Base-by-base conservation (phyloP, 2,888 invertebrate genomes). In the Sericinus montela region DNA sequence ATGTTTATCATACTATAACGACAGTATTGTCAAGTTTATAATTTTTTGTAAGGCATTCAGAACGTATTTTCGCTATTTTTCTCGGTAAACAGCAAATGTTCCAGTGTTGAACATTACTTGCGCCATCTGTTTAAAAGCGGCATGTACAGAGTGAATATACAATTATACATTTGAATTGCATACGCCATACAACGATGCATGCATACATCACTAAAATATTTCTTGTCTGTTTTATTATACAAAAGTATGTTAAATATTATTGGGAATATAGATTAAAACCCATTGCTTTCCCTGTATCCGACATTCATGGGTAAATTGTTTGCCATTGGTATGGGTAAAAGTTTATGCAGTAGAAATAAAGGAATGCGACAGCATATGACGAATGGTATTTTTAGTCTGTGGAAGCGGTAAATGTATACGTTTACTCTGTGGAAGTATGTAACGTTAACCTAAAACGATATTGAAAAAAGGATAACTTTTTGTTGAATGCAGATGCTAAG, bases 101-200 rank as follows among this genome's bases (percentile, higher is more conserved):
- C 39, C 8, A 10, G 13, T 13, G 13, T 25, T 19, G 38, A 4
- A 8, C 25, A 6, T 25, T 8, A 25, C 4, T 8, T 7, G 8
- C 7, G 8, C 11, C 25, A 19, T 14, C 40, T 7, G 36, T 19
- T 5, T 14, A 29, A 14, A 2, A 28, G 40, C 40, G 40, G 40
- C 41, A n/a, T 6, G 16, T 32, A 16, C 1, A 3, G 11, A 19
- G 13, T 11, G 16, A 30, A 30, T 41, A 9, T n/a, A 16, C 15
- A 14, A 42, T 42, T 42, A 42, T 34, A 42, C 23, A 34, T 42
- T 42, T 42, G 19, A 42, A 42, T 42, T 42, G 34, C 32, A 8
- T 42, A 42, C 42, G 4, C 42, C n/a, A 19, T 23, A 13, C 14
- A 34, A 3, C 8, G 42, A 19, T 1, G 42, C 23, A 23, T 23